Evolutionary conservation across 2,797 vertebrate species (phyloP).

Genomic region (Potorous gilbertii): DNA sequence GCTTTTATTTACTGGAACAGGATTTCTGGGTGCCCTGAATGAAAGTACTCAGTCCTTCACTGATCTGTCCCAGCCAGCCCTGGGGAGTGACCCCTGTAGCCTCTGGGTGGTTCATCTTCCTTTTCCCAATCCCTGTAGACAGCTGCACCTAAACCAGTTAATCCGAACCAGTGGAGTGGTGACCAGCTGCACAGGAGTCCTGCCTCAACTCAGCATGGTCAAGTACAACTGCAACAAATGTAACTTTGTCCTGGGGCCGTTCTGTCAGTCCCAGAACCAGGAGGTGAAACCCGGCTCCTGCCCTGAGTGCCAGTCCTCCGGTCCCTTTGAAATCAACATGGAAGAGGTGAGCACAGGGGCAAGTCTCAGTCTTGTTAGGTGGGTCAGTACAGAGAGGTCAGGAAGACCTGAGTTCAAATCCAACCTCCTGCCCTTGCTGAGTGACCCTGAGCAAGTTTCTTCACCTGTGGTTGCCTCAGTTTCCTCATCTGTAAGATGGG

Average conservation of each 20-base stretch:
- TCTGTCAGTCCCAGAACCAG: slow-evolving; percentile 98
- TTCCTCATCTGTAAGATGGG: background rate
- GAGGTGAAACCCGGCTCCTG: slow-evolving; percentile 99
- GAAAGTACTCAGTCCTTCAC: background rate
- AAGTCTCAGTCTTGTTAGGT: too few species aligned
- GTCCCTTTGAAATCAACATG: slow-evolving; percentile 99
- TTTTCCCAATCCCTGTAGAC: slow-evolving; percentile 83
- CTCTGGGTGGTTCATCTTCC: background rate
- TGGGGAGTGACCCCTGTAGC: background rate
- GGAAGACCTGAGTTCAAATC: background rate
- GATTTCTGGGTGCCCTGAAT: background rate
- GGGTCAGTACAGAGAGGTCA: too few species aligned
- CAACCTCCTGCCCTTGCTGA: background rate
- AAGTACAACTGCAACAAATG: slow-evolving; percentile 99
- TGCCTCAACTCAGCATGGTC: slow-evolving; percentile 98
- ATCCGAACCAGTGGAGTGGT: slow-evolving; percentile 98
- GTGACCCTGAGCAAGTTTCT: background rate
- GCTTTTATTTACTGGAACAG: background rate
- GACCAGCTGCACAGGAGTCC: slow-evolving; percentile 95
- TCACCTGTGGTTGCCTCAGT: background rate
- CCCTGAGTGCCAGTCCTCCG: slow-evolving; percentile 95
- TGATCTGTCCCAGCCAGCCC: background rate
- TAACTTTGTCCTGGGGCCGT: slow-evolving; percentile 95
- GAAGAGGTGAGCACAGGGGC: slow-evolving; percentile 90
- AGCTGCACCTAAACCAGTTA: slow-evolving; percentile 98